Evolutionary conservation across 2,797 vertebrate genomes (phyloP), one percentile per base, ranked within the genome.

Genomic region (Tapera naevia): DNA sequence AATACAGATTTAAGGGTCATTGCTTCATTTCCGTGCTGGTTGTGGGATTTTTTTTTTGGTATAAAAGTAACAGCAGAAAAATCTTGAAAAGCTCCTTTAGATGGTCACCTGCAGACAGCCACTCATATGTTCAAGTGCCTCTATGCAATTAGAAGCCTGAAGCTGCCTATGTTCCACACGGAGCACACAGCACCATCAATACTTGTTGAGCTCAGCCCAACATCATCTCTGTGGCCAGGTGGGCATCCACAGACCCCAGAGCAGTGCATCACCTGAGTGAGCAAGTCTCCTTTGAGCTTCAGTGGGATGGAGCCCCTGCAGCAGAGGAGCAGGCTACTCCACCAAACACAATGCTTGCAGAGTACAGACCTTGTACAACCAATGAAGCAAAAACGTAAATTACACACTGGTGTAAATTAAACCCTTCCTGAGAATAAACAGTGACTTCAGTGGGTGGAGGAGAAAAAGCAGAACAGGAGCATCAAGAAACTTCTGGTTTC

Each of bases 271-370:
- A 30, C 10, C n/a, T 0, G 1, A 21, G n/a, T 3, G 2, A 21
- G 27, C n/a, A 50, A 7, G 4, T 4, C 23, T 22, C 50, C 32
- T 1, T 0, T 1, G 17, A 71, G 13, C 25, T 7, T 10, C 24
- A 4, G 45, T 1, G 5, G 48, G 45, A 87, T 2, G 0, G 33
- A 73, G 17, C 17, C 66, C 16, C 71, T 24, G 39, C 78, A 60
- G 39, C 81, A 0, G 0, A 5, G n/a, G 43, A 30, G 1, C 0
- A 0, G 17, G 41, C 17, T 48, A 71, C 76, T 45, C 46, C n/a
- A 32, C 16, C 43, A 8, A 7, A 25, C 1, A 2, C 0, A 19
- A 1, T 0, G 13, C 24, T 7, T n/a, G 16, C 35, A 9, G 37
- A 61, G 41, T 2, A 41, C 39, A 39, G 48, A 54, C 35, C 39